Evolutionary conservation across 1,140 invertebrate species (phyloP), one percentile per base, ranked within the genome.

Genomic region (Danaus melanippus): DNA sequence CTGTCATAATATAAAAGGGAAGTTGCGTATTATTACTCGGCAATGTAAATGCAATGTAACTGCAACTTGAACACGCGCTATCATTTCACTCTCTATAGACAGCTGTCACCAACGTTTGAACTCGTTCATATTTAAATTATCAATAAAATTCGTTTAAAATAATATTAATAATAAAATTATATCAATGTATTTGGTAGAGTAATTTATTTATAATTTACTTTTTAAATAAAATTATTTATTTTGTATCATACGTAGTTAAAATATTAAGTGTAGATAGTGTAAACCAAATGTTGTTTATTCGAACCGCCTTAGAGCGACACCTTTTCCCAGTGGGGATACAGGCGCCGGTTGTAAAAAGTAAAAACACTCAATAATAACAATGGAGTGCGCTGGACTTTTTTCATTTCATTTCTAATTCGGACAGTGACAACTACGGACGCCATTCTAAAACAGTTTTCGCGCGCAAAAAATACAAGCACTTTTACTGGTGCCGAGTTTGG

Each of bases 331-430:
- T 79, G 79, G 79, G 82, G 82, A 72, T 74, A 67, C 62, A 70
- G 64, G 71, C 76, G 74, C 74, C 70, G 70, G 71, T 66, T 75
- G 71, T 80, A 85, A 83, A 85, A 83, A 77, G 74, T 76, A 80
- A 83, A 85, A 84, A 78, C 74, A 79, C 58, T 78, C 76, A 74
- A 77, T 68, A 76, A 79, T 63, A 73, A 79, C 73, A 73, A 68
- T 69, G 52, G 59, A 60, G 66, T 64, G 60, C 62, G 67, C 67
- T 65, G 60, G 55, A 53, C 58, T 76, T 81, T 79, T 79, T 83
- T 73, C 73, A 58, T 46, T 48, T 60, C 77, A 84, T 78, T 85
- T 82, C 82, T 76, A 74, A 77, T 79, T 77, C 68, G 66, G 70
- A 64, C 67, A 60, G 56, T 70, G 69, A 55, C 52, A 40, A 55